A percentile compares a stretch with the other conserved stretches of the same genome.
Conservation (phyloP, 2,797 vertebrate genomes). For the Furcifer pardalis region DNA sequence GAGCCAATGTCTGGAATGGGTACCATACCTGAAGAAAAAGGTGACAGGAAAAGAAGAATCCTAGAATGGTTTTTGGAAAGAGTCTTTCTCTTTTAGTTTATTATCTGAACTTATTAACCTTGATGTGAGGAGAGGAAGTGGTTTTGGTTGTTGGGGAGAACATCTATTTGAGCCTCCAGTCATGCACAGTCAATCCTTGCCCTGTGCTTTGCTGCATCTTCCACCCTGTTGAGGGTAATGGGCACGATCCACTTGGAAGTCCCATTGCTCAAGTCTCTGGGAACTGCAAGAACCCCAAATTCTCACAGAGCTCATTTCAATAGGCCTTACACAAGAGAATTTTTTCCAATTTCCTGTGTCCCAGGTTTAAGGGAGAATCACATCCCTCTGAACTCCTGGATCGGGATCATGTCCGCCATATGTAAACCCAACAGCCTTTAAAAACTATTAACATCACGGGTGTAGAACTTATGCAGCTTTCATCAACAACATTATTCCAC, state of each 20-base stretch:
- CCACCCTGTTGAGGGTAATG: neutral
- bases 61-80: neutral
- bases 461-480: too few species aligned
- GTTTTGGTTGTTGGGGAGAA: too few species aligned
- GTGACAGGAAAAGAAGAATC: neutral
- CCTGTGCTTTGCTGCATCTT: neutral
- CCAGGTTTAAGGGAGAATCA: too few species aligned
- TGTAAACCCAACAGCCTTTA: too few species aligned
- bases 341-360: neutral
- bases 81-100: neutral
- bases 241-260: neutral
- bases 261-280: neutral
- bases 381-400: too few species aligned
- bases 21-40: too few species aligned
- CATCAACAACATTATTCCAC: too few species aligned
- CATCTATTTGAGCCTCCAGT: accelerated
- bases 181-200: accelerated
- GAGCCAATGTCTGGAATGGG: too few species aligned
- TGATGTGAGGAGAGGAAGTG: neutral
- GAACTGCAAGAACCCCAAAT: neutral
- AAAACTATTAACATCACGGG: too few species aligned
- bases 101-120: neutral
- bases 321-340: neutral
- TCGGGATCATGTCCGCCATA: too few species aligned
- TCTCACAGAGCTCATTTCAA: neutral